phyloP scores from a whole-genome alignment of 2,888 invertebrate species.

The Leucania comma region DNA sequence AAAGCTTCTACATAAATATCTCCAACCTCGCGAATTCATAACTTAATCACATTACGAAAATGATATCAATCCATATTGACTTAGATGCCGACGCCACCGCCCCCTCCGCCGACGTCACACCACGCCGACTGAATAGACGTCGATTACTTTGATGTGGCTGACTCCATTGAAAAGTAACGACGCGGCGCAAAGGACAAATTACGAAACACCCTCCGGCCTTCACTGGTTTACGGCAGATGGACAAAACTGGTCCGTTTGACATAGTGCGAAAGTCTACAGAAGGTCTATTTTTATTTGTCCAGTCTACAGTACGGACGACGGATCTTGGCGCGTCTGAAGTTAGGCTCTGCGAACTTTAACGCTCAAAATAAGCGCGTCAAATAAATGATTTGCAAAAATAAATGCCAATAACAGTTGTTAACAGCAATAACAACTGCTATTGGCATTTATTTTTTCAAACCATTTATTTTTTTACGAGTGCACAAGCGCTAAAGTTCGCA shows the following conservation, averaged over 20 bases:
- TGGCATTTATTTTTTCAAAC: no score
- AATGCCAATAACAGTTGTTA: no score
- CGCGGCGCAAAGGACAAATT: constrained; percentile 48
- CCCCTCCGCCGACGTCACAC: constrained; percentile 47
- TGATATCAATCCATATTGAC: constrained; percentile 37
- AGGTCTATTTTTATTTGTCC: neutral
- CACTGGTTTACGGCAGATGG: constrained; percentile 36
- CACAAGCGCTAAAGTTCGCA: no score
- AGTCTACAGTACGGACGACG: no score
- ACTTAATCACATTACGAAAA: constrained; percentile 20
- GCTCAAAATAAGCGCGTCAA: no score
- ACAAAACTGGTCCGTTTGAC: constrained; percentile 30
- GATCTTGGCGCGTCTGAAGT: no score
- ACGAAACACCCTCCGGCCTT: constrained; percentile 35
- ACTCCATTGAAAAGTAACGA: constrained; percentile 58
- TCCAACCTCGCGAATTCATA: neutral
- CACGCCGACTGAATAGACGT: constrained; percentile 54
- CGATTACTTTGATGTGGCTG: constrained; percentile 67
- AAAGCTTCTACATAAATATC: neutral
- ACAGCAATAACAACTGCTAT: no score
- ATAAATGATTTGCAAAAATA: no score
- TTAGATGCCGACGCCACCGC: constrained; percentile 4
- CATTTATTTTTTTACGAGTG: no score
- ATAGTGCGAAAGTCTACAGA: neutral
- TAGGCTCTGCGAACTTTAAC: no score